Evolutionary conservation across 2,113 vertebrate genomes (phyloP).

Genomic region (Pelecanoides urinatrix): DNA sequence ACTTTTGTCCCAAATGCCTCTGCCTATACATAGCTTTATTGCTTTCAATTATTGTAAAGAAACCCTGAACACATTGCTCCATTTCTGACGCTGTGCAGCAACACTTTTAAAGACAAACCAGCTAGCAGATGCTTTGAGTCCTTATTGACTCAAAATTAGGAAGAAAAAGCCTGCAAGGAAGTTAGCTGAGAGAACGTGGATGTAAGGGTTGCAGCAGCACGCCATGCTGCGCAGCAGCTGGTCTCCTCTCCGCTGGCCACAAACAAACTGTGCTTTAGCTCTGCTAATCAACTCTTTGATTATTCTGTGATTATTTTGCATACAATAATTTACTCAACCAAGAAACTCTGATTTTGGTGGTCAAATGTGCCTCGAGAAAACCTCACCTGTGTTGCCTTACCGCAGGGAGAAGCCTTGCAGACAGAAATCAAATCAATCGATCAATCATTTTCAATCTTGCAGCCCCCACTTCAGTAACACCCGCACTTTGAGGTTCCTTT

Average conservation of each 20-base stretch:
- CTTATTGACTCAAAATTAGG: not conserved
- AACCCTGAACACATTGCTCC: not conserved
- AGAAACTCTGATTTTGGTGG: not conserved
- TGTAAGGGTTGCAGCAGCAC: rapidly evolving
- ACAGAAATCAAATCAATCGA: not conserved
- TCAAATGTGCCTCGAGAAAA: not conserved
- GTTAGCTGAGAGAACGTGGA: not conserved
- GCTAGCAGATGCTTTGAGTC: not conserved
- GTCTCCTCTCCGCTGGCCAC: not conserved
- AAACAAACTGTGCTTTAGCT: not conserved
- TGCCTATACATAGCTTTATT: not conserved
- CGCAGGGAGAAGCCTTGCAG: not conserved
- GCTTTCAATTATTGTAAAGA: not conserved
- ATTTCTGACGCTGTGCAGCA: not conserved
- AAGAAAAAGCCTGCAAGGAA: not conserved
- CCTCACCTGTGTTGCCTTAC: not conserved
- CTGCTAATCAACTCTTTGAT: not conserved
- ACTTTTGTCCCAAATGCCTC: not conserved
- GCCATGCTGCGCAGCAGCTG: not conserved
- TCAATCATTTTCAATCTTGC: too few species aligned
- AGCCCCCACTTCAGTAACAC: not conserved
- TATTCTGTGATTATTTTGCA: not conserved
- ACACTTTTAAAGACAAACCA: not conserved
- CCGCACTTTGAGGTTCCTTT: not conserved
- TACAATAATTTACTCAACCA: not conserved